Conservation (phyloP, 2,113 vertebrate genomes). For the Brachyhypopomus gauderio region DNA sequence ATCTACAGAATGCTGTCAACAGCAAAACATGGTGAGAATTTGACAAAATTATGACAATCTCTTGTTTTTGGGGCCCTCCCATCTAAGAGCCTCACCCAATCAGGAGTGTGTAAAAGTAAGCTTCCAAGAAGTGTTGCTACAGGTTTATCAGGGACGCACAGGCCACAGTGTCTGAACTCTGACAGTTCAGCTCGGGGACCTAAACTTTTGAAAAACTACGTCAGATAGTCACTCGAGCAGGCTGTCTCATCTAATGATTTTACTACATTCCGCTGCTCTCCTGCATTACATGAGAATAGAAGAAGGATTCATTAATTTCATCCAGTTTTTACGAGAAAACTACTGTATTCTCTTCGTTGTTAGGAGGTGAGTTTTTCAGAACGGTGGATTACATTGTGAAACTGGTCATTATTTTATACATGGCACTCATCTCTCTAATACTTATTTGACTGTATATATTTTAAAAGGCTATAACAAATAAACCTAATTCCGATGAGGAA, state of each 20-base stretch:
- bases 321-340: background rate
- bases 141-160: constrained; percentile 62
- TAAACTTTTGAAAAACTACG: constrained; percentile 27
- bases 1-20: constrained; percentile 8
- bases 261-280: background rate
- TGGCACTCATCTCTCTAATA: background rate
- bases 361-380: constrained; percentile 10
- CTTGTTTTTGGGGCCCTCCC: constrained; percentile 26
- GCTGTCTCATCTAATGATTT: constrained; percentile 42
- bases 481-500: background rate
- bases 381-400: background rate
- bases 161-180: constrained; percentile 48
- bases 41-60: constrained; percentile 15
- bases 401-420: background rate
- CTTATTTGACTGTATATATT: background rate
- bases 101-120: constrained; percentile 19
- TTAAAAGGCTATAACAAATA: no score
- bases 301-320: background rate
- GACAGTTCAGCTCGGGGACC: constrained; percentile 13
- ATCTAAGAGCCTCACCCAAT: constrained; percentile 48
- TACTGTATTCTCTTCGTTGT: background rate
- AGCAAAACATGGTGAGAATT: constrained; percentile 13
- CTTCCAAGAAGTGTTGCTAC: constrained; percentile 56
- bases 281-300: background rate
- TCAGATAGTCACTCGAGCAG: constrained; percentile 22